phyloP scores from a whole-genome alignment of 2,888 invertebrate genomes.

The Chloromyia formosa region DNA sequence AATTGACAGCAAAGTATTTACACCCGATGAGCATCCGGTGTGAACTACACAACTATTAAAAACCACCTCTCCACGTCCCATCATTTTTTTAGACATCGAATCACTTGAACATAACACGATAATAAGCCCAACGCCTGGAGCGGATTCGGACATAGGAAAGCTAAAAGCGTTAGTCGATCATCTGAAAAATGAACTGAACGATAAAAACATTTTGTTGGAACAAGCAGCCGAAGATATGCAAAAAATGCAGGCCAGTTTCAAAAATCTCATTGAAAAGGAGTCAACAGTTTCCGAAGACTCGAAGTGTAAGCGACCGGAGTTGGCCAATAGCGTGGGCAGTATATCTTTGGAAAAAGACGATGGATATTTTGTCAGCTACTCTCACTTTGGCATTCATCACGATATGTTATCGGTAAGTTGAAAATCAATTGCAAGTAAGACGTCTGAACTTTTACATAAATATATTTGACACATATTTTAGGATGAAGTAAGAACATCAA shows the following conservation, averaged over 20 bases:
- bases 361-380: slow-evolving; percentile 83
- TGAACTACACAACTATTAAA: no score
- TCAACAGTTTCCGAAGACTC: not conserved
- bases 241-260: slow-evolving; percentile 58
- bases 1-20: no score
- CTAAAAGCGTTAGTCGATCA: slow-evolving; percentile 53
- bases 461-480: slow-evolving; percentile 56
- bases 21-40: no score
- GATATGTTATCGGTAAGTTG: slow-evolving; percentile 76
- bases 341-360: slow-evolving; percentile 74
- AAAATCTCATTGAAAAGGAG: slow-evolving; percentile 54
- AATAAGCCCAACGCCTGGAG: not conserved
- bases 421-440: not conserved
- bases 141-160: slow-evolving; percentile 52
- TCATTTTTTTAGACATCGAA: slow-evolving; percentile 64
- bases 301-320: slow-evolving; percentile 55
- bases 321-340: slow-evolving; percentile 61
- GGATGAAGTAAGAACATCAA: slow-evolving; percentile 86
- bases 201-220: slow-evolving; percentile 69
- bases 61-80: no score
- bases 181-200: slow-evolving; percentile 61
- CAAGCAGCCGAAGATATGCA: slow-evolving; percentile 65
- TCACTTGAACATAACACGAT: slow-evolving; percentile 56
- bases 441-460: not conserved
- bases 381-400: slow-evolving; percentile 91